Base-by-base conservation (phyloP, 2,797 vertebrate species). In the Sebastes baramenuke region DNA sequence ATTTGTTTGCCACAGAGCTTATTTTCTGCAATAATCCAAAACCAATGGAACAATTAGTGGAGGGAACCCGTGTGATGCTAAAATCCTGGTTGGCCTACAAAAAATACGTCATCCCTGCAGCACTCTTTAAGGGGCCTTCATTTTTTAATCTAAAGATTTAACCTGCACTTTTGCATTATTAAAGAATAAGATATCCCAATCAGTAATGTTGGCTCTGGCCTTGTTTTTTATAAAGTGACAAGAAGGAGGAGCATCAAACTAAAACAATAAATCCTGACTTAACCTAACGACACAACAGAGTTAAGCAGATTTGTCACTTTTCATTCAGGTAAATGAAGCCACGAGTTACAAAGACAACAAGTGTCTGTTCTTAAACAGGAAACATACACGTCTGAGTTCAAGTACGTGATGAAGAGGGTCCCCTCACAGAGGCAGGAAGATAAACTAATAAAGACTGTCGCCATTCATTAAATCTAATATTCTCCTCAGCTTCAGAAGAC, bases 281-380 rank as follows among this genome's bases (percentile, higher is more conserved):
- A 68, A 80, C 77, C 38, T 18, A 66, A 72, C 12, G 16, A 30
- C 30, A 67, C 29, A 80, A 36, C 52, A 49, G 42, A 66, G 62
- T 5, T 72, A 86, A 89, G 79, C 3, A 72, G 82, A 85, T 92
- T 86, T 88, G 88, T 88, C 89, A 77, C 79, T 74, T 87, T 85
- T 81, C 78, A 86, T 85, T 60, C 56, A 34, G 30, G 36, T 42
- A 61, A 75, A 74, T 20, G 1, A 75, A 49, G 14, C 34, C 18
- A 58, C 55, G 29, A 42, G 42, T 34, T 4, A 67, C 67, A 32
- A 73, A 67, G 20, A 76, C 56, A 62, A 66, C 52, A 73, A 70
- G 29, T 6, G 60, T 72, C 72, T 71, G 27, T 38, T n/a, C 49
- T 60, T 67, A 64, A 68, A 65, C 70, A 79, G 83, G 52, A 84